These are phyloP conservation scores for Scomberomorus guttatus DNA, from an alignment of 2,797 vertebrate genomes.

Conservation along the genomic window DNA sequence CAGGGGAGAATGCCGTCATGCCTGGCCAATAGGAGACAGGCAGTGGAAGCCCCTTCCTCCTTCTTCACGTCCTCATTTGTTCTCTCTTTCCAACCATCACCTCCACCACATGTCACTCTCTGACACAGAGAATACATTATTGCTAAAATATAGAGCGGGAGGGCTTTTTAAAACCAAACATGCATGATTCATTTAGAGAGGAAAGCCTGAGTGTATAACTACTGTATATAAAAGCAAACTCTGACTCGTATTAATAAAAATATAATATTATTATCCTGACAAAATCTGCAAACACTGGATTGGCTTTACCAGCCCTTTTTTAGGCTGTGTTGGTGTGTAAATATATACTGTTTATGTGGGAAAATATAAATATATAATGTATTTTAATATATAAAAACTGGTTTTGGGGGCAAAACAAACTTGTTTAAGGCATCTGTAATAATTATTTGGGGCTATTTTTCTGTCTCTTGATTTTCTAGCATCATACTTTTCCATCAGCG, in stretches of 20 bases:
- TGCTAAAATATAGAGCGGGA: conserved; percentile 15
- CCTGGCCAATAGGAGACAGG: conserved; percentile 90
- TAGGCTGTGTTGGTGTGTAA: background rate
- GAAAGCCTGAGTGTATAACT: background rate
- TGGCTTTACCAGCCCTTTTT: background rate
- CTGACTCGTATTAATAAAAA: too few relatives aligned
- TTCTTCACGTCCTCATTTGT: conserved; percentile 68
- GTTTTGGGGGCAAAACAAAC: background rate
- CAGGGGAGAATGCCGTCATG: conserved; percentile 92
- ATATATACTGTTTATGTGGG: background rate
- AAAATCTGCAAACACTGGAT: background rate
- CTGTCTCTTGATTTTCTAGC: background rate
- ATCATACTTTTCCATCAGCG: background rate
- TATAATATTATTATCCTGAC: too few relatives aligned
- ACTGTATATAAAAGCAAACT: background rate
- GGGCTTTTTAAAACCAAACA: conserved; percentile 46
- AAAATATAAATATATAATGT: conserved; percentile 7
- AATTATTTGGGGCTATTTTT: background rate
- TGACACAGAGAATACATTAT: conserved; percentile 50
- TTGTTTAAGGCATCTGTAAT: background rate
- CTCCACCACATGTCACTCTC: conserved; percentile 52
- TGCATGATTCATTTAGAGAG: conserved; percentile 4
- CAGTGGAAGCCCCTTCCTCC: conserved; percentile 83
- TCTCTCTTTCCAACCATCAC: conserved; percentile 51
- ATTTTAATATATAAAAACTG: too few relatives aligned